A percentile compares a stretch with the other conserved stretches of the same genome.
phyloP scores from a whole-genome alignment of 2,888 invertebrate genomes.

The Dasypolia templi region DNA sequence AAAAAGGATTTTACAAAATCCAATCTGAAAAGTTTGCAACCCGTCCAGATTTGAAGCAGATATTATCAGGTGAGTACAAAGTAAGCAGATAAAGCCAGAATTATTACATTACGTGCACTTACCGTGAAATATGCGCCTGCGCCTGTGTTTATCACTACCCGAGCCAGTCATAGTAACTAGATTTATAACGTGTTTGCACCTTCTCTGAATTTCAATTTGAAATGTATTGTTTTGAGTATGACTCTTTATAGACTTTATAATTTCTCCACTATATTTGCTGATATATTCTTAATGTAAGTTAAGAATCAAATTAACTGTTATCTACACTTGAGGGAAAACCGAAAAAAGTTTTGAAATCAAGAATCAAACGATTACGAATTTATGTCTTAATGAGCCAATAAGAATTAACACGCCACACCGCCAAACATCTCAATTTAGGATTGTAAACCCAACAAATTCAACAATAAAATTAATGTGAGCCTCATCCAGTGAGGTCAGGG shows the following conservation, averaged over 20 bases:
- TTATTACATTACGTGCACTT: slow-evolving; percentile 72
- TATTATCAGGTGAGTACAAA: slow-evolving; percentile 63
- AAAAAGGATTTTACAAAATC: background rate
- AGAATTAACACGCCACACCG: slow-evolving; percentile 43
- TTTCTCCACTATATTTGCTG: too few relatives aligned
- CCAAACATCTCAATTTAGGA: slow-evolving; percentile 64
- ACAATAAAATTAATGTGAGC: slow-evolving; percentile 64
- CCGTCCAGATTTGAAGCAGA: slow-evolving; percentile 43
- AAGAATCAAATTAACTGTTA: background rate
- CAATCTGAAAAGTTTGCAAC: slow-evolving; percentile 32
- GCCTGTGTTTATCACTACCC: slow-evolving; percentile 68
- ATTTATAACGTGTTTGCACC: slow-evolving; percentile 59
- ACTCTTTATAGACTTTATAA: background rate
- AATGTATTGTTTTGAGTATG: slow-evolving; percentile 28
- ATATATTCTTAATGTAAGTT: too few relatives aligned
- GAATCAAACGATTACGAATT: background rate
- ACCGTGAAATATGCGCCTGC: slow-evolving; percentile 74
- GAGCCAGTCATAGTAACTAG: slow-evolving; percentile 58
- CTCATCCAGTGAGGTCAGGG: slow-evolving; percentile 50
- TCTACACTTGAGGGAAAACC: background rate
- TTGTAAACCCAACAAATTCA: slow-evolving; percentile 61
- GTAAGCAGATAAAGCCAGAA: slow-evolving; percentile 62
- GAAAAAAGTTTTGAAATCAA: background rate
- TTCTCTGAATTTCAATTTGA: slow-evolving; percentile 49
- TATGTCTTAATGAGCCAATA: slow-evolving; percentile 32